These are phyloP conservation scores for Cherax quadricarinatus DNA, from an alignment of 1,140 invertebrate species.

Conservation along the genomic window DNA sequence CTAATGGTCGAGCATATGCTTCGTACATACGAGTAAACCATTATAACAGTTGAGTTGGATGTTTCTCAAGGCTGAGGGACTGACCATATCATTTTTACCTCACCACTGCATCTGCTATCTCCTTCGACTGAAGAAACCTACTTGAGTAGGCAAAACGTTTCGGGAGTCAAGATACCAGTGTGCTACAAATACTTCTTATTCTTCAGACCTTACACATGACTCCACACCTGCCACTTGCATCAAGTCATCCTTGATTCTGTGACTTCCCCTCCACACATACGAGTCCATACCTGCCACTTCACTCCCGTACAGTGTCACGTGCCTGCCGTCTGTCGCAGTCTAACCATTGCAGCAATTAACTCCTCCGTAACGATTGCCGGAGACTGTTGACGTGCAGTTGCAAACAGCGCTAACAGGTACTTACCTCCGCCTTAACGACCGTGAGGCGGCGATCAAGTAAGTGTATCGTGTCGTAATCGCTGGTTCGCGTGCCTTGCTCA, in stretches of 20 bases:
- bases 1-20: too few species aligned
- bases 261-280: neutral
- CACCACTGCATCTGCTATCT: too few species aligned
- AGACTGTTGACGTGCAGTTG: slow-evolving; percentile 20
- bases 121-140: too few species aligned
- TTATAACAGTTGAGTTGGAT: too few species aligned
- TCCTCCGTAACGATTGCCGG: slow-evolving; percentile 14
- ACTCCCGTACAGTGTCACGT: neutral
- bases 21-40: too few species aligned
- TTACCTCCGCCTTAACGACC: slow-evolving; percentile 42
- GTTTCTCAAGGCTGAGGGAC: too few species aligned
- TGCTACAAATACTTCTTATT: neutral
- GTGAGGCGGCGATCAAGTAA: slow-evolving; percentile 26
- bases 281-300: neutral
- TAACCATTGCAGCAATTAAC: neutral
- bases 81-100: too few species aligned
- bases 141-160: too few species aligned
- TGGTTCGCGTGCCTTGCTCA: slow-evolving; percentile 12
- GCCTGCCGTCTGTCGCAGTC: neutral
- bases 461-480: slow-evolving; percentile 11
- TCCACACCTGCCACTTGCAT: neutral
- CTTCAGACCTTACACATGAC: neutral
- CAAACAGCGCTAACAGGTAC: slow-evolving; percentile 27
- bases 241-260: neutral
- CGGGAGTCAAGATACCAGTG: too few species aligned